Evolutionary conservation across 2,888 invertebrate species (phyloP).

Genomic region (Epinotia brunnichana): DNA sequence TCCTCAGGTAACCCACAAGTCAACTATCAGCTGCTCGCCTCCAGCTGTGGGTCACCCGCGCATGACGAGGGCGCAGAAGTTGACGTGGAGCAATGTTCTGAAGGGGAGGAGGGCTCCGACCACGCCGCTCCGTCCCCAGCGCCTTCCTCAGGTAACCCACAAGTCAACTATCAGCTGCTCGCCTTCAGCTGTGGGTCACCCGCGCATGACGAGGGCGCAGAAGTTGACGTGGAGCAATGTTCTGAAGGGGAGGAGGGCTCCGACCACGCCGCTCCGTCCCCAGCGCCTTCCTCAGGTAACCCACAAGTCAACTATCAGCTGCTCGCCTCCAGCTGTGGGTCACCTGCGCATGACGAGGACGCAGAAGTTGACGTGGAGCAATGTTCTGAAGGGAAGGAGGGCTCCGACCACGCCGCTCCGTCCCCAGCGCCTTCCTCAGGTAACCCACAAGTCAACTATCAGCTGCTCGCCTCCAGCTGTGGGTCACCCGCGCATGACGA

Average conservation of each 20-base stretch:
- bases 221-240: conserved; percentile 88
- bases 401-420: conserved; percentile 78
- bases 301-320: conserved; percentile 54
- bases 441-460: conserved; percentile 52
- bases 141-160: conserved; percentile 74
- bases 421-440: conserved; percentile 80
- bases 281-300: conserved; percentile 77
- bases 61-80: too few relatives aligned
- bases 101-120: conserved; percentile 8
- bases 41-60: too few relatives aligned
- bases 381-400: conserved; percentile 86
- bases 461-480: conserved; percentile 76
- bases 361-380: conserved; percentile 89
- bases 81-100: too few relatives aligned
- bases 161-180: too few relatives aligned
- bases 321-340: conserved; percentile 75
- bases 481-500: conserved; percentile 83
- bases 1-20: conserved; percentile 71
- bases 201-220: conserved; percentile 85
- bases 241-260: conserved; percentile 86
- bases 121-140: conserved; percentile 75
- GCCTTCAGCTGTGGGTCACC: conserved; percentile 80
- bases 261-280: conserved; percentile 75
- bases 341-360: conserved; percentile 85
- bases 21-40: neutral